Base-by-base conservation (phyloP, 2,888 invertebrate species). In the Dicycla oo region DNA sequence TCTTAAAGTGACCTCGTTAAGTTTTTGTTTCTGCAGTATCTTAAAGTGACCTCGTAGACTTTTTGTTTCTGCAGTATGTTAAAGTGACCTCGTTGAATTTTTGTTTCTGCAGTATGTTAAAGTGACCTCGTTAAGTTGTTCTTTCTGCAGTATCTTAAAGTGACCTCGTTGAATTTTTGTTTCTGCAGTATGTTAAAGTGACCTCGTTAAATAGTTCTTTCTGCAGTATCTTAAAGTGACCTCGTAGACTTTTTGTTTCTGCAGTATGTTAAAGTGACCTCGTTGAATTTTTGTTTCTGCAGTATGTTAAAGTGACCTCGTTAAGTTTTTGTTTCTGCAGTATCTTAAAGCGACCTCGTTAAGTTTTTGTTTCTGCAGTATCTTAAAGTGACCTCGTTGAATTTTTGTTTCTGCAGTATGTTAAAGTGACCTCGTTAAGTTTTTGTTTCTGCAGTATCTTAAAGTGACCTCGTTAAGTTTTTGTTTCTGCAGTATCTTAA, bases 21-120 rank as follows among this genome's bases (percentile, higher is more conserved):
- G n/a, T n/a, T n/a, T n/a, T n/a, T n/a, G n/a, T 49, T 49, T 57
- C 34, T 13, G 43, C 11, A 49, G 38, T 40, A 5, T 26, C 2
- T n/a, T 34, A 15, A 23, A 18, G 23, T 64, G 56, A 65, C 66
- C n/a, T 49, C 11, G 60, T n/a, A n/a, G n/a, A n/a, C n/a, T n/a
- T n/a, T n/a, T n/a, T n/a, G n/a, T 49, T 49, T 57, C 34, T 13
- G 43, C 11, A 49, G 38, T 40, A 5, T 26, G 3, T n/a, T 34
- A 15, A 23, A 18, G 23, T 64, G 56, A 65, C 66, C n/a, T 49
- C 11, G 60, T n/a, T n/a, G n/a, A n/a, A n/a, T n/a, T n/a, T n/a
- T n/a, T n/a, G n/a, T 49, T 49, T 57, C 34, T 13, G 43, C 11
- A 49, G 38, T 40, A 5, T 26, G 3, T n/a, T 34, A 15, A 23